Evolutionary conservation across 1,140 invertebrate species (phyloP), one percentile per base, ranked within the genome.

Genomic region (Tetragnatha versicolor): DNA sequence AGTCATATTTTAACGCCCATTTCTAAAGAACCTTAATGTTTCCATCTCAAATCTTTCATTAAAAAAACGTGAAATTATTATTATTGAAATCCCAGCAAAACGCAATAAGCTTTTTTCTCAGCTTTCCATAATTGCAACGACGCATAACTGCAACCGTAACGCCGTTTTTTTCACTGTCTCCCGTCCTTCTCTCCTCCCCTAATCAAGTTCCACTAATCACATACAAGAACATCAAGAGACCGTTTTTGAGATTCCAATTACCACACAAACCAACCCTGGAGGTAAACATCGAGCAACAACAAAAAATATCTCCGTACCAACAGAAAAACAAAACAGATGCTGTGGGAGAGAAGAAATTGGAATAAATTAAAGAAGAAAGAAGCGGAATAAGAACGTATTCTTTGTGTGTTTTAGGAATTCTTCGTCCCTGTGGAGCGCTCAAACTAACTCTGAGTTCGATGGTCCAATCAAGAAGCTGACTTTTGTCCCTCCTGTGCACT

Each of bases 141-240:
- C n/a, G n/a, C n/a, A n/a, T n/a, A n/a, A n/a, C n/a, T n/a, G n/a
- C n/a, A n/a, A n/a, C n/a, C n/a, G n/a, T n/a, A n/a, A n/a, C n/a
- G n/a, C 31, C 17, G 9, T n/a, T 58, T 58, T 58, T 58, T 29
- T 17, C 17, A 12, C n/a, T 58, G 29, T 7, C n/a, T 6, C 53
- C 27, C 5, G 10, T 29, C 33, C 14, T n/a, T 17, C 20, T 33
- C 20, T 58, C 35, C 31, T 29, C 37, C 27, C 25, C 9, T 49
- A 66, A 66, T 66, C 63, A 20, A 66, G 63, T 66, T 66, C 49
- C 33, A 22, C 12, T 66, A 66, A 66, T 66, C 63, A 66, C 49
- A 66, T 47, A 49, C 63, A 49, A 17, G 27, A 47, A 66, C 14
- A 29, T 45, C 35, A 47, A n/a, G 63, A 47, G 42, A 20, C 49